Base-by-base conservation (phyloP, 2,113 vertebrate genomes). In the Symphodus melops region DNA sequence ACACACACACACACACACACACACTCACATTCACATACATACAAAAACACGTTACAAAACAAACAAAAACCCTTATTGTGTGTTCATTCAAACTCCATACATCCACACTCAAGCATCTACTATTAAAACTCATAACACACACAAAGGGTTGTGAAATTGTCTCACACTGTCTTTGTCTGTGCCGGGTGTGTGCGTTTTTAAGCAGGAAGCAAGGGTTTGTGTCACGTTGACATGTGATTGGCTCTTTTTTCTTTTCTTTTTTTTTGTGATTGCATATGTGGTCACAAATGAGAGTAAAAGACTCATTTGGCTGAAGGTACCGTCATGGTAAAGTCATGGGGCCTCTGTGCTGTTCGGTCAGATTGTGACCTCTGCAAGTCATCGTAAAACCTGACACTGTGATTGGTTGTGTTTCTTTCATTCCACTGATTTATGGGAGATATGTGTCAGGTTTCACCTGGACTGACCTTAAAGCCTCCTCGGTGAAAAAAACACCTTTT, bases 121-220 rank as follows among this genome's bases (percentile, higher is more conserved):
- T 63, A 37, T 58, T 80, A 62, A 79, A 17, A 8, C 67, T 70
- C 36, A 71, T 56, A 48, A 59, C 48, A 64, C 48, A 76, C 66
- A 74, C 49, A 36, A 42, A 64, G 6, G 8, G 46, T 77, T 84
- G 64, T 72, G 62, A 85, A 78, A 77, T 72, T 61, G 72, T 79
- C 74, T 81, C 65, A 65, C 55, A 17, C 56, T 72, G 56, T 64
- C 67, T 74, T 83, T 82, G 71, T 79, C 52, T 75, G 28, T 52
- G 53, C 63, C 68, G 71, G 33, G 49, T 23, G 39, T 54, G 66
- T 72, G 67, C 51, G 56, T 73, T 46, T 64, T 28, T 58, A 7
- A 33, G 70, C 64, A 87, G 63, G 65, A 84, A 73, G 77, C 51
- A 68, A 39, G 25, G 54, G 67, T 75, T 82, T 53, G 69, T 70